Percentiles rank a stretch among this genome's conserved stretches.
Conservation (phyloP, 1,140 invertebrate genomes). For the Augochlora pura region DNA sequence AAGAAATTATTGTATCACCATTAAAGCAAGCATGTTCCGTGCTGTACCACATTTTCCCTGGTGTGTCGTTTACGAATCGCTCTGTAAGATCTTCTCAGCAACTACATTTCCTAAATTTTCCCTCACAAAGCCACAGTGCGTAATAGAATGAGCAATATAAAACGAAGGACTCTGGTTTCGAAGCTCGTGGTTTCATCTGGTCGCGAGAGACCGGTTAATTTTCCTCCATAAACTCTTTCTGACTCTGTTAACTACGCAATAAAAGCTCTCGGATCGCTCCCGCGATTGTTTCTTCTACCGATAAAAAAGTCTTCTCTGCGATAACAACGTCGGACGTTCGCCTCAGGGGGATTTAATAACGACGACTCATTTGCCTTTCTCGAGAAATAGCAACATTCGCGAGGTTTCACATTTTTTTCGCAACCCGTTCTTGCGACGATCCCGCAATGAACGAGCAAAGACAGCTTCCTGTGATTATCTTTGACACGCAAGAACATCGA, state of each 20-base stretch:
- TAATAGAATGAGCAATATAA: neutral
- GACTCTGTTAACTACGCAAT: neutral
- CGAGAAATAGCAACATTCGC: neutral
- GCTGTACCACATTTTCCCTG: too few relatives aligned
- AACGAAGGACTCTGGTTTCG: neutral
- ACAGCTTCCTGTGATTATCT: neutral
- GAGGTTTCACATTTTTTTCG: neutral
- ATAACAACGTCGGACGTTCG: neutral
- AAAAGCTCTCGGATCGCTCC: neutral
- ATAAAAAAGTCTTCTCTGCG: constrained; percentile 21
- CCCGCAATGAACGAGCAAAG: neutral
- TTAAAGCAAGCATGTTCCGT: too few relatives aligned
- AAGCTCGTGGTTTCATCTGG: neutral
- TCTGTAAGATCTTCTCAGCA: neutral
- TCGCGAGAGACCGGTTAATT: neutral
- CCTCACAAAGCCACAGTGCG: too few relatives aligned
- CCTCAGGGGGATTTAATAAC: constrained; percentile 32
- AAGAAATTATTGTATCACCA: too few relatives aligned
- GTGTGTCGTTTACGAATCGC: too few relatives aligned
- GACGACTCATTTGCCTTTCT: constrained; percentile 14
- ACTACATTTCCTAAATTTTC: neutral
- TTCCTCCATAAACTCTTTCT: neutral
- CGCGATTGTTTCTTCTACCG: neutral
- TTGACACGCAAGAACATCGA: neutral
- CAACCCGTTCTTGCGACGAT: too few relatives aligned